Conservation (phyloP, 2,888 invertebrate genomes). For the Drosophila merina region DNA sequence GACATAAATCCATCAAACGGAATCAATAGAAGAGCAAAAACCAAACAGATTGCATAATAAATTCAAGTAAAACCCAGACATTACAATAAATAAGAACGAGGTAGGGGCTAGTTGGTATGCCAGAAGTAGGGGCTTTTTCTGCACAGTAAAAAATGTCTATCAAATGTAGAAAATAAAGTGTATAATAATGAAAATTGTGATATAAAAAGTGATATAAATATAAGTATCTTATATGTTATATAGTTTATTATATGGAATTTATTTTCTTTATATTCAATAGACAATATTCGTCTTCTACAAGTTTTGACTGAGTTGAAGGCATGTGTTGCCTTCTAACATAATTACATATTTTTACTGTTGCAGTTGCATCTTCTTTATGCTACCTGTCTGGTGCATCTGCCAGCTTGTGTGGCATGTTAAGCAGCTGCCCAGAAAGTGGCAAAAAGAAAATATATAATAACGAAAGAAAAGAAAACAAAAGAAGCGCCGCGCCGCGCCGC, state of each 20-base stretch:
- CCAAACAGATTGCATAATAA: slow-evolving; percentile 63
- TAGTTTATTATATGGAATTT: no score
- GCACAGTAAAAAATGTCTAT: not conserved
- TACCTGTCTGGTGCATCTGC: slow-evolving; percentile 25
- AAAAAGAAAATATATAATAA: slow-evolving; percentile 52
- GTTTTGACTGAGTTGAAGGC: slow-evolving; percentile 11
- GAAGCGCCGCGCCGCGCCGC: slow-evolving; percentile 70
- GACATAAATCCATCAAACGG: slow-evolving; percentile 71
- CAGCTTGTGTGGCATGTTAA: slow-evolving; percentile 69
- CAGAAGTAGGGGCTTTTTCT: slow-evolving; percentile 1
- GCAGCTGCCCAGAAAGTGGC: slow-evolving; percentile 69
- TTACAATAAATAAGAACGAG: slow-evolving; percentile 50
- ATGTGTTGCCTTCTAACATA: slow-evolving; percentile 67
- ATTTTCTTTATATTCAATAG: not conserved
- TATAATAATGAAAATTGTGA: no score
- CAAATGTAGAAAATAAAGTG: no score
- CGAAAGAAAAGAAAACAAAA: slow-evolving; percentile 61
- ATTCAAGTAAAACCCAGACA: slow-evolving; percentile 60
- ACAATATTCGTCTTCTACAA: not conserved
- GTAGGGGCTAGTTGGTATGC: slow-evolving; percentile 1
- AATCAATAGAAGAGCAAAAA: slow-evolving; percentile 57
- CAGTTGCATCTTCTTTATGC: slow-evolving; percentile 44
- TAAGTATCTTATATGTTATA: no score
- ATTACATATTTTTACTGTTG: slow-evolving; percentile 67
- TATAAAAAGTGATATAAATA: not conserved